Base-by-base conservation (phyloP, 1,140 invertebrate species). In the Sesamia nonagrioides region DNA sequence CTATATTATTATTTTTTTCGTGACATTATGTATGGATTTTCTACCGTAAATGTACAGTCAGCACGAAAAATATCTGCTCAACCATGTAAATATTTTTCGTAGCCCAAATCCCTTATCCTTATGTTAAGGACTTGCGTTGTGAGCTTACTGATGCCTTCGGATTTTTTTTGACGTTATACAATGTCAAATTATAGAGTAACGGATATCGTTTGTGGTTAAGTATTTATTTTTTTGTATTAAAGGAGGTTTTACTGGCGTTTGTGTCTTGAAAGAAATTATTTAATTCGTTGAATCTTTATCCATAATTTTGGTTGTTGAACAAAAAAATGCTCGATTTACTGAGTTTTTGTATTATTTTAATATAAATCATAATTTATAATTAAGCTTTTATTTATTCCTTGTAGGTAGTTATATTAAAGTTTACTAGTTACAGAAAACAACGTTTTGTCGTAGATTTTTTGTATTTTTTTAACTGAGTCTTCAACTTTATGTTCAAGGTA, bases 71-170 rank as follows among this genome's bases (percentile, higher is more conserved):
- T 76, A 63, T 69, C 8, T 48, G 33, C 17, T 48, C 7, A 18
- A n/a, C 7, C 2, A 18, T 5, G 33, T 27, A 35, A 18, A 56
- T 74, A 45, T 60, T 45, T 33, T 60, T 74, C 71, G 18, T 45
- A 11, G 61, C 11, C 35, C n/a, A 72, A 40, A 63, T 48, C 73
- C 73, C 73, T 76, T 63, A 63, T 21, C 42, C 42, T 76, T 76
- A 61, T 21, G 45, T 77, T 72, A 78, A 75, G 63, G 60, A 75
- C 78, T 76, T 79, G 72, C 54, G 80, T 82, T 84, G 79, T 76
- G 74, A 80, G 77, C 80, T 83, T 78, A 81, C 13, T 33, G 33
- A 58, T 77, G 75, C 66, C 78, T 83, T 80, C 73, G 66, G 15
- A 60, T 52, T 72, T 54, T n/a, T 69, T 68, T 68, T 60, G 56